These are phyloP conservation scores for Cinclus mexicanus DNA, from an alignment of 2,113 vertebrate genomes.

Conservation along the genomic window DNA sequence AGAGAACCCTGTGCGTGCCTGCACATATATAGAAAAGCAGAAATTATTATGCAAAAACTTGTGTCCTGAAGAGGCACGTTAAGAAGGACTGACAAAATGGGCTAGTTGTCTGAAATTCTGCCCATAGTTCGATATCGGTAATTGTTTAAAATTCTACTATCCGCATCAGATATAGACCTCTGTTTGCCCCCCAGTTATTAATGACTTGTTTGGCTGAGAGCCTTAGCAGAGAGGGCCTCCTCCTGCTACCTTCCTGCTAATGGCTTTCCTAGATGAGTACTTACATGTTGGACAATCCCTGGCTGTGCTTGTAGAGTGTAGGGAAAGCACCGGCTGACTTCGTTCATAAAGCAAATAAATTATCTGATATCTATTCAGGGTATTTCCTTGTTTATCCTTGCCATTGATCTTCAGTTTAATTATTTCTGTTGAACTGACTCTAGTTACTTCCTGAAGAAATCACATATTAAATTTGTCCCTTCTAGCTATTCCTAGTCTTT, in stretches of 20 bases:
- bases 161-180: neutral
- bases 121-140: neutral
- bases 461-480: conserved; percentile 11
- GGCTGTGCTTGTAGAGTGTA: neutral
- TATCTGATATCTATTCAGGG: neutral
- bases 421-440: neutral
- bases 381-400: conserved; percentile 25
- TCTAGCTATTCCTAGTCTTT: conserved; percentile 16
- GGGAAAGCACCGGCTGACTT: neutral
- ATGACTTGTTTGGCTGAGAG: neutral
- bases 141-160: neutral
- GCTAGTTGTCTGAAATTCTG: neutral
- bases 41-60: neutral
- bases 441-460: conserved; percentile 14
- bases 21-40: neutral
- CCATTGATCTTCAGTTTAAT: conserved; percentile 9
- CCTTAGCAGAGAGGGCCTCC: neutral
- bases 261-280: neutral
- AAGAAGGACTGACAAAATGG: neutral
- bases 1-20: neutral
- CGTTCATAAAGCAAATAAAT: neutral
- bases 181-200: neutral
- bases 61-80: neutral
- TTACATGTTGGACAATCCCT: neutral
- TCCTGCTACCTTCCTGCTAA: neutral